Conservation (phyloP, 2,797 vertebrate genomes). For the Chiroxiphia lanceolata region DNA sequence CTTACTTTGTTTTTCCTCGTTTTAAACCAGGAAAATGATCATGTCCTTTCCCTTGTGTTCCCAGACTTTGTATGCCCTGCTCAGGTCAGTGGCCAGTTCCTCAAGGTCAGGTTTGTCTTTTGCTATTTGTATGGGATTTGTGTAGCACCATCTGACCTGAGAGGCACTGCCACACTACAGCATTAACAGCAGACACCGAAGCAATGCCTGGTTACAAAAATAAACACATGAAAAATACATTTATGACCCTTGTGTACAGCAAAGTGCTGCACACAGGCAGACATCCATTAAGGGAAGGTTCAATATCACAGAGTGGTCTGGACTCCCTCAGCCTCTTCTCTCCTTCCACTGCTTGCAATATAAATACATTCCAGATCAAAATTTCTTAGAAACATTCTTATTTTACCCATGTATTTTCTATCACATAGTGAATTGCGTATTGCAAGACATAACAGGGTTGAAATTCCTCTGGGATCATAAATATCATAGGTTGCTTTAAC, state of each 20-base stretch:
- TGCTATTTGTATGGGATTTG: neutral
- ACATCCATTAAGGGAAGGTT: constrained; percentile 28
- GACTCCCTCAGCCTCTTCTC: neutral
- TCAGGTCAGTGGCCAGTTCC: constrained; percentile 1
- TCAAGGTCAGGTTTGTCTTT: constrained; percentile 12
- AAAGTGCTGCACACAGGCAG: constrained; percentile 17
- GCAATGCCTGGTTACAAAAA: constrained; percentile 11
- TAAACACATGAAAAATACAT: constrained; percentile 60
- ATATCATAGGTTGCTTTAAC: neutral
- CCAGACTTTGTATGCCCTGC: neutral
- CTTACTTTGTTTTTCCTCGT: neutral
- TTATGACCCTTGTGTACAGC: neutral
- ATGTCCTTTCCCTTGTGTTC: neutral
- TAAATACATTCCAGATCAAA: neutral
- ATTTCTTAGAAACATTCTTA: neutral
- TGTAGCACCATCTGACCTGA: neutral
- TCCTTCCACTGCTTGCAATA: neutral
- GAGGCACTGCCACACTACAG: neutral
- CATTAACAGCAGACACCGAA: neutral
- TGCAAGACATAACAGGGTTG: neutral
- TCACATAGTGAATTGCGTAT: neutral
- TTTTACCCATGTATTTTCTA: neutral
- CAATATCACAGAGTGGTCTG: neutral
- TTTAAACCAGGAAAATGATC: neutral
- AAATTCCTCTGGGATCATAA: neutral